Conservation (phyloP, 2,113 vertebrate species). For the Myotis brandtii region DNA sequence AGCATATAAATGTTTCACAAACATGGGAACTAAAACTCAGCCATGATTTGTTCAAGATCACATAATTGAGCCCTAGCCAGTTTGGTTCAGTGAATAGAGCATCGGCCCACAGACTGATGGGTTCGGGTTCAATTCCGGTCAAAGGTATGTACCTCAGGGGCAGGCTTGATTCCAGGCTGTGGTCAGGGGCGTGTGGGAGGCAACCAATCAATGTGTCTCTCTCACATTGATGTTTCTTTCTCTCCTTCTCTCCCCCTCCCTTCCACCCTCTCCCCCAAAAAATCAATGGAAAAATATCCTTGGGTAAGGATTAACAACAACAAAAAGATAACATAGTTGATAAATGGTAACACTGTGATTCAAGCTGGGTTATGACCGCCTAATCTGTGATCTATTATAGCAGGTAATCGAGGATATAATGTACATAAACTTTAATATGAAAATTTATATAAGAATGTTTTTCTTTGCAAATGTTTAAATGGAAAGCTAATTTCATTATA, state of each 20-base stretch:
- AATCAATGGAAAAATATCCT: no score
- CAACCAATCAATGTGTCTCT: no score
- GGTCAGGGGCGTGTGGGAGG: no score
- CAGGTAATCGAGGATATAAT: conserved; percentile 22
- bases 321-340: not conserved
- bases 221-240: no score
- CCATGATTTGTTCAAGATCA: not conserved
- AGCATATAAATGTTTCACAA: not conserved
- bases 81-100: no score
- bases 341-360: not conserved
- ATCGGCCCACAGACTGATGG: no score
- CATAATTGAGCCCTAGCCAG: not conserved
- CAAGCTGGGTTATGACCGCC: not conserved
- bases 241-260: no score
- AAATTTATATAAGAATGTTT: not conserved
- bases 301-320: no score
- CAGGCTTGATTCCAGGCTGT: no score
- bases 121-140: no score
- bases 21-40: not conserved
- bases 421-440: not conserved
- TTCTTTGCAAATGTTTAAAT: conserved; percentile 13
- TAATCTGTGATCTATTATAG: not conserved
- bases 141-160: no score
- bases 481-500: not conserved
- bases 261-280: no score